Conservation (phyloP, 2,113 vertebrate species). For the Hypomesus transpacificus region DNA sequence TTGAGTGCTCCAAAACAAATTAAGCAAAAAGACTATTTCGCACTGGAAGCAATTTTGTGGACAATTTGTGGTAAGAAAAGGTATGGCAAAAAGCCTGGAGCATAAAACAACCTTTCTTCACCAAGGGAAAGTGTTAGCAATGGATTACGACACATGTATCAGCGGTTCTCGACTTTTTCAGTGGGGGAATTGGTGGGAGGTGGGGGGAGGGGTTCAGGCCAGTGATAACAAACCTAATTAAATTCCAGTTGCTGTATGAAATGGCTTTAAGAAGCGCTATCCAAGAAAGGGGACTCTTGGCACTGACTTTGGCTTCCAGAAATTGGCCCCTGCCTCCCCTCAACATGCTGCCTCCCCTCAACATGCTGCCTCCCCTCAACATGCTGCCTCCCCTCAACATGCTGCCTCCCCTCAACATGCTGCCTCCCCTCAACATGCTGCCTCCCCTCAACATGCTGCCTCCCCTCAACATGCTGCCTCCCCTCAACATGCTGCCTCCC, state of each 20-base stretch:
- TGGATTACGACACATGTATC: neutral
- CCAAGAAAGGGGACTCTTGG: neutral
- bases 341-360: too few species aligned
- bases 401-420: too few species aligned
- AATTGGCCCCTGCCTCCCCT: too few species aligned
- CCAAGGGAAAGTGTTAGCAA: neutral
- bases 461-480: too few species aligned
- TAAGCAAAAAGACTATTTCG: constrained; percentile 14
- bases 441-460: too few species aligned
- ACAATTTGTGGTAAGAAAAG: neutral
- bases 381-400: too few species aligned
- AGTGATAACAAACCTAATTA: neutral
- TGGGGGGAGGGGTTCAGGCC: neutral
- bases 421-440: too few species aligned
- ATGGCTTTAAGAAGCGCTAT: constrained; percentile 1
- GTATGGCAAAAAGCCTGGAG: neutral
- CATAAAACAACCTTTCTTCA: constrained; percentile 7
- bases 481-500: too few species aligned
- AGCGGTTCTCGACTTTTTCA: constrained; percentile 3
- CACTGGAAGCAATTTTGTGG: neutral
- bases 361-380: too few species aligned
- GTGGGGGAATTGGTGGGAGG: neutral
- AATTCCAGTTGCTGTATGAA: constrained; percentile 4
- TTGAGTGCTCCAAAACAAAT: neutral
- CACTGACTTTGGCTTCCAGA: neutral